Conservation (phyloP, 2,797 vertebrate genomes). For the Malurus splendens region DNA sequence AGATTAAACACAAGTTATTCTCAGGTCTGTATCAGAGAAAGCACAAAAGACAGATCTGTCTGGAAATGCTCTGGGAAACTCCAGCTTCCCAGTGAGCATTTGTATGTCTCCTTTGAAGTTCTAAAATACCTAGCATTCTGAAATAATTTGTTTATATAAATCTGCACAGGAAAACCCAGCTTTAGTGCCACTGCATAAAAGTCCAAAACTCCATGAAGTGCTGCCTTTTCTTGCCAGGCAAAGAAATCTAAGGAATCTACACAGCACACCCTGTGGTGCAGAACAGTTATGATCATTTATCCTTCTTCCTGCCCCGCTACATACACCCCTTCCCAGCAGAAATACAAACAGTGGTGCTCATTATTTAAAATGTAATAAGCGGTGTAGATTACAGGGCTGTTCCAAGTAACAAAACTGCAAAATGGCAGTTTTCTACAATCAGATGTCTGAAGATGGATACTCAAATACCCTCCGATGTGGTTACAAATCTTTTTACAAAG, state of each 20-base stretch:
- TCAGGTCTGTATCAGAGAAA: background rate
- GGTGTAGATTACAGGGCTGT: background rate
- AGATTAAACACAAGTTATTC: background rate
- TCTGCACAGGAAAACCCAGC: background rate
- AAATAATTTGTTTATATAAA: background rate
- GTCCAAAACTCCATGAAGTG: background rate
- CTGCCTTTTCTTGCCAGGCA: background rate
- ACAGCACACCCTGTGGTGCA: background rate
- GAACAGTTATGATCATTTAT: fast-evolving
- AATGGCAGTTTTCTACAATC: background rate
- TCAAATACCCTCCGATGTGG: background rate
- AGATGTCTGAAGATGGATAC: background rate
- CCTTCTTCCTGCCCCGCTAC: background rate
- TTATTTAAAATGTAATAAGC: background rate
- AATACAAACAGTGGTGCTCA: background rate
- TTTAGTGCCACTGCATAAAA: background rate
- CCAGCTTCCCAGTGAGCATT: background rate
- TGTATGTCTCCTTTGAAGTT: background rate
- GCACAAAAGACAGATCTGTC: background rate
- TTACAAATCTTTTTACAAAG: background rate
- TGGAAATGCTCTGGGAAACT: background rate
- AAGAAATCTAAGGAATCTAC: background rate
- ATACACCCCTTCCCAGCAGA: background rate
- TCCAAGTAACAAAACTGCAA: background rate
- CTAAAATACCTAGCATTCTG: background rate